phyloP scores from a whole-genome alignment of 2,888 invertebrate species.

The Dicranocentrus wangi region DNA sequence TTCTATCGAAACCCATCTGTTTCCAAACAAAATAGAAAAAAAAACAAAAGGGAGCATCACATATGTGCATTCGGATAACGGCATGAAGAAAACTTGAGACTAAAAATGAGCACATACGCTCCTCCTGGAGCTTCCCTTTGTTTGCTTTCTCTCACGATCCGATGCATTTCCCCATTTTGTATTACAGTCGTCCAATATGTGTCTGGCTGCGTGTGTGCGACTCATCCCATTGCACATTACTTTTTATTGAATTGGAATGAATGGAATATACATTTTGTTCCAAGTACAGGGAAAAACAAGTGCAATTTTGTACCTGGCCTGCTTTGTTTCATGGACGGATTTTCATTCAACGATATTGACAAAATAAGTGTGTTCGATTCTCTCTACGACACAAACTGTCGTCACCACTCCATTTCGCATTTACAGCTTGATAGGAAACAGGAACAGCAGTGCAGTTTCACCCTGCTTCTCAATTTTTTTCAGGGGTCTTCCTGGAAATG shows the following conservation, averaged over 20 bases:
- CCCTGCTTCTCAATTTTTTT: too few species aligned
- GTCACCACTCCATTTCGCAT: too few species aligned
- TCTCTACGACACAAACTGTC: not conserved
- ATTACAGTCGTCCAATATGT: not conserved
- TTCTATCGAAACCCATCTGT: not conserved
- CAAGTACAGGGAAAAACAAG: not conserved
- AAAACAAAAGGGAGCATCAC: not conserved
- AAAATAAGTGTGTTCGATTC: slow-evolving; percentile 22
- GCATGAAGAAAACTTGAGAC: not conserved
- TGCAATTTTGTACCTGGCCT: slow-evolving; percentile 32
- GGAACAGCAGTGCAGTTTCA: too few species aligned
- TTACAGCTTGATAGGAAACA: too few species aligned
- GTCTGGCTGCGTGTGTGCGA: slow-evolving; percentile 3
- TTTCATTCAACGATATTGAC: slow-evolving; percentile 11
- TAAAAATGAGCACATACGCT: not conserved
- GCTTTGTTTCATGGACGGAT: slow-evolving; percentile 5
- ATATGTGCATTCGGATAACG: slow-evolving; percentile 18
- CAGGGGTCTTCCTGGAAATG: too few species aligned
- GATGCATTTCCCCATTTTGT: not conserved
- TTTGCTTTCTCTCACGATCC: not conserved
- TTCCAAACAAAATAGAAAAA: not conserved
- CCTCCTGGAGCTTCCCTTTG: too few species aligned
- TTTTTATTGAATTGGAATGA: slow-evolving; percentile 48
- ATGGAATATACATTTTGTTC: slow-evolving; percentile 1
- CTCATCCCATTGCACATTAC: slow-evolving; percentile 16